A percentile compares a stretch with the other conserved stretches of the same genome.
Evolutionary conservation across 64 coral and sea anemone species (phyloP).

Genomic region (Actinia equina): DNA sequence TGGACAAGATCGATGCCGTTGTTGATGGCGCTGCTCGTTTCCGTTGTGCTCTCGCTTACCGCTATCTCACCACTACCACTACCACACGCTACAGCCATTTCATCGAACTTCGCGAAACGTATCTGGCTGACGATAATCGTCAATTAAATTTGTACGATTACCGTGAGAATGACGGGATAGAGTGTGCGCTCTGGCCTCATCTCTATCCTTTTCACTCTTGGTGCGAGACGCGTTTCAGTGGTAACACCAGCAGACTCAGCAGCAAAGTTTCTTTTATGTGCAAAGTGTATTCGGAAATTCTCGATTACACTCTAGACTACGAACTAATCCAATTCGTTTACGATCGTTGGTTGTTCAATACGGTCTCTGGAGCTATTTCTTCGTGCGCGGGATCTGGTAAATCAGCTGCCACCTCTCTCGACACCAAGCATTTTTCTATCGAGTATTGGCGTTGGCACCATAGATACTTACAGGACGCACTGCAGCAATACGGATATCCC

Average conservation of each 20-base stretch:
- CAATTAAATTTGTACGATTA: constrained; percentile 4
- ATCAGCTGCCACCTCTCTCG: constrained; percentile 14
- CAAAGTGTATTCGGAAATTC: constrained; percentile 12
- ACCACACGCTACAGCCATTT: neutral
- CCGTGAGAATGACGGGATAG: constrained; percentile 8
- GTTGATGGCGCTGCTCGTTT: neutral
- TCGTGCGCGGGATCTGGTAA: neutral
- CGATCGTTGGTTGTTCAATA: constrained; percentile 57
- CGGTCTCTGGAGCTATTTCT: constrained; percentile 28
- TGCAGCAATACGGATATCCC: constrained; percentile 4
- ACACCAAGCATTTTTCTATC: constrained; percentile 37
- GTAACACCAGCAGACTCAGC: neutral
- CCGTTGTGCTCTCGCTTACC: neutral
- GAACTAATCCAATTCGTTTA: constrained; percentile 46
- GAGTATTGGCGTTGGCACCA: constrained; percentile 59
- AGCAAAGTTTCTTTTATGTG: constrained; percentile 26
- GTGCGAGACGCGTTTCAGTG: constrained; percentile 18
- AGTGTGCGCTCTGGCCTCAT: constrained; percentile 55
- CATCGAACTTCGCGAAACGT: neutral
- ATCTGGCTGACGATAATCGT: neutral
- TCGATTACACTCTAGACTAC: constrained; percentile 29
- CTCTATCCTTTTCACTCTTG: constrained; percentile 4
- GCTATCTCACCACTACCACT: neutral
- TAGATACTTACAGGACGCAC: neutral
- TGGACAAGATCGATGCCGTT: constrained; percentile 3